phyloP scores from a whole-genome alignment of 2,797 vertebrate genomes.

The Adelosebastes latens region DNA sequence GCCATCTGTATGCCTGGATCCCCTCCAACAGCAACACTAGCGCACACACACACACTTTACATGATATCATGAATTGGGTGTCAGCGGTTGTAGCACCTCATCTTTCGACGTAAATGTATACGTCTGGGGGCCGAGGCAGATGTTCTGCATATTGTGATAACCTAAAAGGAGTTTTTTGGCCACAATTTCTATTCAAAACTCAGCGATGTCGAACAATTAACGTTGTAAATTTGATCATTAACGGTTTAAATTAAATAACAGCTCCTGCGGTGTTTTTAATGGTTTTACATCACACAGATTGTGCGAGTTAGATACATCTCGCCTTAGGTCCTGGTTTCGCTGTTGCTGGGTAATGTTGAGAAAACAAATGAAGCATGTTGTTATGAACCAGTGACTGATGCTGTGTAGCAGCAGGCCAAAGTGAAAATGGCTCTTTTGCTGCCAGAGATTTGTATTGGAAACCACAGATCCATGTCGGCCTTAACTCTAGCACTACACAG shows the following conservation, averaged over 20 bases:
- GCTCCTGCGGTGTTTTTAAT: conserved; percentile 14
- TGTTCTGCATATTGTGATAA: conserved; percentile 46
- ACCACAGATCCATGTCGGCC: conserved; percentile 67
- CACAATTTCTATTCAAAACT: conserved; percentile 8
- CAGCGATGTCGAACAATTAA: conserved; percentile 12
- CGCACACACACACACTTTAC: conserved; percentile 48
- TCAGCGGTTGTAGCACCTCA: conserved; percentile 71
- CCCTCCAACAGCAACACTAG: conserved; percentile 77
- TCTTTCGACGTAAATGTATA: conserved; percentile 63
- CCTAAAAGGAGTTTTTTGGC: conserved; percentile 28
- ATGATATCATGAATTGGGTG: conserved; percentile 74
- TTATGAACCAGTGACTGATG: conserved; percentile 71
- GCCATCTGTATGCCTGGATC: conserved; percentile 80
- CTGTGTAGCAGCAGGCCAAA: conserved; percentile 64
- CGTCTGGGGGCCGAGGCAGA: conserved; percentile 55
- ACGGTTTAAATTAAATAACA: neutral
- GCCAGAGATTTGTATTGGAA: conserved; percentile 74
- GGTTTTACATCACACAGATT: conserved; percentile 36
- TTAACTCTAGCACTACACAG: conserved; percentile 48
- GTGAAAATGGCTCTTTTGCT: conserved; percentile 67
- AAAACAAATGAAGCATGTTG: conserved; percentile 68
- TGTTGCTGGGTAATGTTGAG: conserved; percentile 64
- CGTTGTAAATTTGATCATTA: conserved; percentile 4
- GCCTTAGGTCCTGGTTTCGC: conserved; percentile 38
- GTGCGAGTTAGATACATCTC: conserved; percentile 13